Evolutionary conservation across 2,888 invertebrate genomes (phyloP).

Genomic region (Agelastica alni): DNA sequence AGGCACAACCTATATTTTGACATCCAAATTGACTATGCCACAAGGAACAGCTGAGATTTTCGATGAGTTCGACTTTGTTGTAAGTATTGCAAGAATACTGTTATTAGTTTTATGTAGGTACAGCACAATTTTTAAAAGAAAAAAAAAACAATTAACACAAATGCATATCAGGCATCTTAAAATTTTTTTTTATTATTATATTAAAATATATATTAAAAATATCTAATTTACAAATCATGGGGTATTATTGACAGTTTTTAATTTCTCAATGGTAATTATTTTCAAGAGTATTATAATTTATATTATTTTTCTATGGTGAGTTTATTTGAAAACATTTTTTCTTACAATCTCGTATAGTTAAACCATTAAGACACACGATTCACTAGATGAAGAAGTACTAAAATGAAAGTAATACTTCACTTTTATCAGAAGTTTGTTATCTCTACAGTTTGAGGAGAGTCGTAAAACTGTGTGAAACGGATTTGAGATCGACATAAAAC

Average conservation of each 20-base stretch:
- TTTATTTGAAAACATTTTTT: constrained; percentile 24
- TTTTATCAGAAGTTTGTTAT: constrained; percentile 31
- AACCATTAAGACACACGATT: constrained; percentile 29
- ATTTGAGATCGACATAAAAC: constrained; percentile 27
- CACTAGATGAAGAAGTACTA: constrained; percentile 29
- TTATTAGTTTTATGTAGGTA: too few species aligned
- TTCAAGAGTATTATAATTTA: too few species aligned
- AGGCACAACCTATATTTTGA: constrained; percentile 62
- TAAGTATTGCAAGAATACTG: too few species aligned
- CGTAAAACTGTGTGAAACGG: constrained; percentile 27
- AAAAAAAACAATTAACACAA: too few species aligned
- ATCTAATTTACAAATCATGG: too few species aligned
- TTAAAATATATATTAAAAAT: too few species aligned
- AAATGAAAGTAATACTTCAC: constrained; percentile 33
- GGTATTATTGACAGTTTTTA: too few species aligned
- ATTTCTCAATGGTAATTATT: too few species aligned
- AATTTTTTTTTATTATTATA: too few species aligned
- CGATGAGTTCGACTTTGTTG: constrained; percentile 62
- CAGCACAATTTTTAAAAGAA: too few species aligned
- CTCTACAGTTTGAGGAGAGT: constrained; percentile 26
- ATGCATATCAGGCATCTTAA: too few species aligned
- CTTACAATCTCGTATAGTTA: constrained; percentile 23
- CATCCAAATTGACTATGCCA: constrained; percentile 60
- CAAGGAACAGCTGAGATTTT: constrained; percentile 62
- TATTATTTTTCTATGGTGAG: constrained; percentile 19